These are phyloP conservation scores for Dicrostonyx torquatus DNA, from an alignment of 2,797 vertebrate species.

Conservation along the genomic window DNA sequence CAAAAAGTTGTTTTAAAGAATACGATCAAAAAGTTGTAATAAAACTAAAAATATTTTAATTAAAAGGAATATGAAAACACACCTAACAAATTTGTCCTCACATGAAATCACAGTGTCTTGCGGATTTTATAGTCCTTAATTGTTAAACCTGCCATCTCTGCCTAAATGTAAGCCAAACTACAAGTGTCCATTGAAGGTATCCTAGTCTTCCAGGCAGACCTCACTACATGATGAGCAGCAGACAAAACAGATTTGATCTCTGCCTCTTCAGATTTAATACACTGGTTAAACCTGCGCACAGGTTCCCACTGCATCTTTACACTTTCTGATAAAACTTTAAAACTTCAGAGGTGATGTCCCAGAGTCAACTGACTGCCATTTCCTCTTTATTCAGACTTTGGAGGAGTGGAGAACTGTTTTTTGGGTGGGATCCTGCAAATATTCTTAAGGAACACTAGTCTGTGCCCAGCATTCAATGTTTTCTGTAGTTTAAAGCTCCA, in stretches of 20 bases:
- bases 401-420: background rate
- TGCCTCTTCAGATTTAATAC: constrained; percentile 33
- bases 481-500: background rate
- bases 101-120: background rate
- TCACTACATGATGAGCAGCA: background rate
- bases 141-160: background rate
- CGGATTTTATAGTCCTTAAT: constrained; percentile 51
- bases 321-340: constrained; percentile 8
- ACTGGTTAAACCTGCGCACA: constrained; percentile 36
- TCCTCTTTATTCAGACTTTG: constrained; percentile 1
- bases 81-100: constrained; percentile 14
- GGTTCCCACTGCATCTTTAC: background rate
- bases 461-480: constrained; percentile 20
- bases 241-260: background rate
- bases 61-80: background rate
- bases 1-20: background rate
- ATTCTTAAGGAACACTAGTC: background rate
- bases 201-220: background rate
- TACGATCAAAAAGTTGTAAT: background rate
- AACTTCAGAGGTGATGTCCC: constrained; percentile 8
- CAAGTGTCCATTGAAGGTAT: background rate
- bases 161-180: background rate
- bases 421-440: background rate
- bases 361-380: background rate
- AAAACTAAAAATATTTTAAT: background rate